Conservation (phyloP, 2,113 vertebrate genomes). For the Halichoeres trimaculatus region DNA sequence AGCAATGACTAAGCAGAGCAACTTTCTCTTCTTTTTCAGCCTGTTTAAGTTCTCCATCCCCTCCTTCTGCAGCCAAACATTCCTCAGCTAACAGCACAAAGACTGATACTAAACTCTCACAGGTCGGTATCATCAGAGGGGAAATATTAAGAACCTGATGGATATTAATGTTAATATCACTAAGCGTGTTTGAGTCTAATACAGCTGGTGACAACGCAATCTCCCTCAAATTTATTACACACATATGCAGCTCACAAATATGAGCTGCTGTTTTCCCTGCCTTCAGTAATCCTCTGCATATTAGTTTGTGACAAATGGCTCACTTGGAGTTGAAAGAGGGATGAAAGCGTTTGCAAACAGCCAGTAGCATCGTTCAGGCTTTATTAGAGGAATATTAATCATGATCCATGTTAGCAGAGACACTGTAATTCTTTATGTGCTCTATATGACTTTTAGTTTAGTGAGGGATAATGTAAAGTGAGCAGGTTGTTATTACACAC, state of each 20-base stretch:
- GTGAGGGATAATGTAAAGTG: no score
- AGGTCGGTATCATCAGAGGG: conserved; percentile 38
- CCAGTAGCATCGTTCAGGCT: conserved; percentile 33
- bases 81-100: conserved; percentile 46
- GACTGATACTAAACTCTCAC: conserved; percentile 69
- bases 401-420: conserved; percentile 23
- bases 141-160: conserved; percentile 60
- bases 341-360: conserved; percentile 42
- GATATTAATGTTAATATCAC: conserved; percentile 68
- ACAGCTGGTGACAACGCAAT: conserved; percentile 63
- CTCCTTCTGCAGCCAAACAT: neutral
- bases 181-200: conserved; percentile 63
- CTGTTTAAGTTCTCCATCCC: neutral
- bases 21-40: conserved; percentile 6
- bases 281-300: conserved; percentile 53
- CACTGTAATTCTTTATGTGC: neutral
- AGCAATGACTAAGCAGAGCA: neutral
- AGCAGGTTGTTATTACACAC: no score
- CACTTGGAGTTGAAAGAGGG: conserved; percentile 23
- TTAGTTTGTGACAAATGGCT: conserved; percentile 63
- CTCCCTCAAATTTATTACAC: conserved; percentile 58
- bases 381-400: conserved; percentile 52
- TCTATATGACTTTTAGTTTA: neutral
- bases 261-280: neutral
- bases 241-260: conserved; percentile 35